phyloP scores from a whole-genome alignment of 2,888 invertebrate species.

The Polylopha cassiicola region DNA sequence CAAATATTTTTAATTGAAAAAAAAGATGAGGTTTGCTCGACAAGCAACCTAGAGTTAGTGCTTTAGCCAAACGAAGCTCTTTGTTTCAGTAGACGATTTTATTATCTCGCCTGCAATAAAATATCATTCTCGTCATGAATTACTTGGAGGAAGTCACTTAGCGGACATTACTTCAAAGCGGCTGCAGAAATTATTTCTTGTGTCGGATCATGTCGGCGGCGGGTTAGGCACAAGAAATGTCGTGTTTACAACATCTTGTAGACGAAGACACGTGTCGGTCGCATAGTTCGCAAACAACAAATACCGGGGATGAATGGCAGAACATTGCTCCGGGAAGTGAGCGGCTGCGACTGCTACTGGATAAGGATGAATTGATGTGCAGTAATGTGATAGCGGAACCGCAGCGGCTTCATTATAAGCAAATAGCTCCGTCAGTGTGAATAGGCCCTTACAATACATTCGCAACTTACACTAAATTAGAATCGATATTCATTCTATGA shows the following conservation, averaged over 20 bases:
- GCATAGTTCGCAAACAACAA: slow-evolving; percentile 10
- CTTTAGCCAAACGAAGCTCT: too few species aligned
- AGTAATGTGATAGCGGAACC: slow-evolving; percentile 22
- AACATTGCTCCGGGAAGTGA: slow-evolving; percentile 29
- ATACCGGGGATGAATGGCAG: slow-evolving; percentile 21
- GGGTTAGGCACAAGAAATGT: slow-evolving; percentile 5
- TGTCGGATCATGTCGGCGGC: slow-evolving; percentile 1
- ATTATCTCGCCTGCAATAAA: background rate
- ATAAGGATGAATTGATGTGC: slow-evolving; percentile 2
- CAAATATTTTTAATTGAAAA: too few species aligned
- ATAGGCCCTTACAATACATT: too few species aligned
- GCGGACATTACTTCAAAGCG: slow-evolving; percentile 3
- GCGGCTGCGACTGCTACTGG: slow-evolving; percentile 18
- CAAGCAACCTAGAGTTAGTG: too few species aligned
- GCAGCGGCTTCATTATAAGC: slow-evolving; percentile 1
- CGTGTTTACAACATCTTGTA: slow-evolving; percentile 6
- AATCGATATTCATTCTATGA: too few species aligned
- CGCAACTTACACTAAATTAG: too few species aligned
- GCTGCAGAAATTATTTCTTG: slow-evolving; percentile 4
- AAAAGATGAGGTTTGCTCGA: too few species aligned
- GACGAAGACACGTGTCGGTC: slow-evolving; percentile 13
- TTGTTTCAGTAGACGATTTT: slow-evolving; percentile 1
- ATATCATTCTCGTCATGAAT: background rate
- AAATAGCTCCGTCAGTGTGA: slow-evolving; percentile 4
- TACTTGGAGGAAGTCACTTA: slow-evolving; percentile 3